These are phyloP conservation scores for Peromyscus nudipes DNA, from an alignment of 2,797 vertebrate species.

Conservation along the genomic window DNA sequence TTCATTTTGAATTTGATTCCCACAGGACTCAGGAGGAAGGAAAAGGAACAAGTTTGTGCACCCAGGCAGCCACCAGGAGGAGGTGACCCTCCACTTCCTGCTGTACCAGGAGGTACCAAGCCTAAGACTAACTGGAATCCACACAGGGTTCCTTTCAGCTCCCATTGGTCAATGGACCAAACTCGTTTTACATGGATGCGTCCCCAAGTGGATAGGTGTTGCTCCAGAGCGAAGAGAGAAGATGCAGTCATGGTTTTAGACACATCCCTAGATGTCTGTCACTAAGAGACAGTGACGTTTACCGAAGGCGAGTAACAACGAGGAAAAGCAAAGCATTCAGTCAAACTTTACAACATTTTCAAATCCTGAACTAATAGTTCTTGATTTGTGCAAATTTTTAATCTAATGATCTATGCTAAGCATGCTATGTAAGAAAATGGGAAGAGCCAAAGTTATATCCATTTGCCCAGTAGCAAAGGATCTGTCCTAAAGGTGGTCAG, in stretches of 20 bases:
- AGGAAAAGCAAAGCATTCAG: conserved; percentile 32
- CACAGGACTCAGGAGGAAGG: not conserved
- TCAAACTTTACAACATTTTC: not conserved
- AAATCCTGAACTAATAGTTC: not conserved
- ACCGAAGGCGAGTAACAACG: conserved; percentile 16
- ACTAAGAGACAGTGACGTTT: conserved; percentile 11
- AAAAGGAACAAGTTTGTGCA: not conserved
- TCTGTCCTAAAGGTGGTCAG: not conserved
- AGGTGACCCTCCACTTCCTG: not conserved
- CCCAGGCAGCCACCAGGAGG: not conserved
- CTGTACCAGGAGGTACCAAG: not conserved
- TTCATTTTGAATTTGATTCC: conserved; percentile 63
- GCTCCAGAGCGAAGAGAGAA: not conserved
- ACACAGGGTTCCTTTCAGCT: not conserved
- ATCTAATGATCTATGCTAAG: not conserved
- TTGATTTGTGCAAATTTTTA: not conserved
- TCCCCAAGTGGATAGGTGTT: not conserved
- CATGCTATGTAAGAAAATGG: not conserved
- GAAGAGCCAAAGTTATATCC: not conserved
- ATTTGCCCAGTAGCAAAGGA: not conserved
- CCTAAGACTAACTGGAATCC: conserved; percentile 27
- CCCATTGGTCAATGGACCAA: not conserved
- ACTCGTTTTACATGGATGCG: not conserved
- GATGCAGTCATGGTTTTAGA: not conserved
- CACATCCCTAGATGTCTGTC: not conserved